A percentile compares a stretch with the other conserved stretches of the same genome.
These are phyloP conservation scores for Botia kubotai DNA, from an alignment of 2,797 vertebrate species.

Conservation along the genomic window DNA sequence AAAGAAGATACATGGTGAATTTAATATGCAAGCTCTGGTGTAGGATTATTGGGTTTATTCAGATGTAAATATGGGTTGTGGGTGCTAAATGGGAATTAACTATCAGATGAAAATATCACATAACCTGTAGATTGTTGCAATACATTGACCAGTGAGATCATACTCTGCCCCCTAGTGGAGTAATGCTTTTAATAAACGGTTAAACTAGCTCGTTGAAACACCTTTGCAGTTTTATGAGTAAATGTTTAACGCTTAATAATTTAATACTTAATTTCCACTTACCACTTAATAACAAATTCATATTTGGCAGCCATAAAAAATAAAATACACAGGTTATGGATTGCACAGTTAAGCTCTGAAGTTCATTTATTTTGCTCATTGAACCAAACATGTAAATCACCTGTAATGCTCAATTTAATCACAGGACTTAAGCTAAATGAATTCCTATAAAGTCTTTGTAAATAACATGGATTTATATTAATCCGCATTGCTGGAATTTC, in stretches of 20 bases:
- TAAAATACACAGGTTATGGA: conserved; percentile 4
- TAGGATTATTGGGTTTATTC: neutral
- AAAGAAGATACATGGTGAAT: neutral
- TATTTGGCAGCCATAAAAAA: neutral
- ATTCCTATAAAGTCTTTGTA: neutral
- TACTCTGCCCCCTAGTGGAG: conserved; percentile 79
- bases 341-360: conserved; percentile 4
- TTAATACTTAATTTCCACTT: neutral
- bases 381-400: conserved; percentile 4
- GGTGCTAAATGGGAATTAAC: neutral
- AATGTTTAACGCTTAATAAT: neutral
- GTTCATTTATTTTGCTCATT: conserved; percentile 12
- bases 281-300: neutral
- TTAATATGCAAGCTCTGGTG: neutral
- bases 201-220: neutral
- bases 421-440: neutral
- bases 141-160: conserved; percentile 67
- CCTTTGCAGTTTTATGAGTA: neutral
- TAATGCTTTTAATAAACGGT: conserved; percentile 49
- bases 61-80: neutral
- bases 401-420: neutral
- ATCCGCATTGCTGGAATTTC: neutral
- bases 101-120: conserved; percentile 18
- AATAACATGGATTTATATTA: conserved; percentile 4
- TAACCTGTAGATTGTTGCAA: conserved; percentile 29